Evolutionary conservation across 2,888 invertebrate genomes (phyloP).

Genomic region (Drosophila dives): DNA sequence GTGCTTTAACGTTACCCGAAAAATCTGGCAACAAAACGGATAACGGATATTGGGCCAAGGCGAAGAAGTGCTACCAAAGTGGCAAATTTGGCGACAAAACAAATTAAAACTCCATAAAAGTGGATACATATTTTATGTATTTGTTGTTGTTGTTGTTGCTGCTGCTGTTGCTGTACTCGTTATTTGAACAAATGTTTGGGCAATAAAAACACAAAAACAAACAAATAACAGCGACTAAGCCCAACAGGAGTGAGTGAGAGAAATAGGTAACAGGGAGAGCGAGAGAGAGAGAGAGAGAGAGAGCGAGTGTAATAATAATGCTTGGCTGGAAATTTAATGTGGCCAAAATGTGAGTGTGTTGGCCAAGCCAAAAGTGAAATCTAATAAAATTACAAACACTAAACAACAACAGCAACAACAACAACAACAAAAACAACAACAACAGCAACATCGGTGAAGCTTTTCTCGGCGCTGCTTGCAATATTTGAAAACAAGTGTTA

Average conservation of each 20-base stretch:
- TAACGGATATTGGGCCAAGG: constrained; percentile 63
- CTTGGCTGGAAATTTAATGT: constrained; percentile 61
- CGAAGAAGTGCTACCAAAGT: constrained; percentile 34
- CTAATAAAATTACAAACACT: constrained; percentile 70
- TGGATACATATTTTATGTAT: constrained; percentile 70
- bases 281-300: constrained; percentile 4
- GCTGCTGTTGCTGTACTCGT: constrained; percentile 37
- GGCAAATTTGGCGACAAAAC: constrained; percentile 71
- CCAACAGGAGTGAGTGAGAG: not conserved
- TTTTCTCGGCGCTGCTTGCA: constrained; percentile 5
- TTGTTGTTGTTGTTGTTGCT: constrained; percentile 44
- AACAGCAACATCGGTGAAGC: constrained; percentile 12
- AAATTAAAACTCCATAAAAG: constrained; percentile 80
- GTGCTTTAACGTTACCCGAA: constrained; percentile 56
- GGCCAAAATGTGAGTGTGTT: constrained; percentile 38
- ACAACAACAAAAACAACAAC: constrained; percentile 30
- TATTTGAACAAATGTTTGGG: constrained; percentile 74
- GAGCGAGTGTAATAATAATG: constrained; percentile 58
- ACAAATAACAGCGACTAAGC: constrained; percentile 34
- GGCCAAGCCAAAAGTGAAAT: constrained; percentile 51
- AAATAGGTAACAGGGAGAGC: not conserved
- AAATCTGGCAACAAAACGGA: constrained; percentile 32
- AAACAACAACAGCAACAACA: constrained; percentile 28
- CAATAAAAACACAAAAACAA: constrained; percentile 60
- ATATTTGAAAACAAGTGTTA: constrained; percentile 71